Percentiles rank a stretch among this genome's conserved stretches.
Conservation (phyloP, 1,140 invertebrate genomes). For the Caenorhabditis briggsae region DNA sequence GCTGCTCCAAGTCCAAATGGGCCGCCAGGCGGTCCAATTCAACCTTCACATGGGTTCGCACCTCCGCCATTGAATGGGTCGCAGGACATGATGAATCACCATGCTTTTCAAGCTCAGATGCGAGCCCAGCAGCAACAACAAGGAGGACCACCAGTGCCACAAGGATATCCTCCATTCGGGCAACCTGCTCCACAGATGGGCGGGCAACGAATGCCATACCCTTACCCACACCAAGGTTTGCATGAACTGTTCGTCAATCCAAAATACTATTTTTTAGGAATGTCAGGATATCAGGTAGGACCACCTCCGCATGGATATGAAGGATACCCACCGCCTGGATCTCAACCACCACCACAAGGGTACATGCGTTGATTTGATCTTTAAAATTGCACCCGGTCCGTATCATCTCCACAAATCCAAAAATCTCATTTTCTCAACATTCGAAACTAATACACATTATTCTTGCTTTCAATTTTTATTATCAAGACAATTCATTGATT, state of each 20-base stretch:
- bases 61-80: slow-evolving; percentile 20
- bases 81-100: slow-evolving; percentile 23
- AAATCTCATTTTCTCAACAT: slow-evolving; percentile 6
- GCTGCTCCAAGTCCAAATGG: background rate
- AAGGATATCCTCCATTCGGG: slow-evolving; percentile 3
- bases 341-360: slow-evolving; percentile 29
- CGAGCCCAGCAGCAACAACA: slow-evolving; percentile 45
- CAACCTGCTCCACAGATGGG: slow-evolving; percentile 32
- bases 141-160: slow-evolving; percentile 9
- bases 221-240: slow-evolving; percentile 25
- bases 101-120: slow-evolving; percentile 33
- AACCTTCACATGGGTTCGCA: slow-evolving; percentile 37
- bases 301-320: slow-evolving; percentile 39
- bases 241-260: background rate
- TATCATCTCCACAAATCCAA: background rate
- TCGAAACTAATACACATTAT: background rate
- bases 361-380: slow-evolving; percentile 28
- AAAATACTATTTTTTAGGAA: slow-evolving; percentile 7
- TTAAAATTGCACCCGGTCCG: background rate
- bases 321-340: slow-evolving; percentile 37
- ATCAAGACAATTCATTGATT: background rate
- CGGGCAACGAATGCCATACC: slow-evolving; percentile 33
- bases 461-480: background rate
- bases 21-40: background rate
- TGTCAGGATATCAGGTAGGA: slow-evolving; percentile 44